These are phyloP conservation scores for Pangasius sanitwongsei DNA, from an alignment of 2,797 vertebrate species.

Conservation along the genomic window DNA sequence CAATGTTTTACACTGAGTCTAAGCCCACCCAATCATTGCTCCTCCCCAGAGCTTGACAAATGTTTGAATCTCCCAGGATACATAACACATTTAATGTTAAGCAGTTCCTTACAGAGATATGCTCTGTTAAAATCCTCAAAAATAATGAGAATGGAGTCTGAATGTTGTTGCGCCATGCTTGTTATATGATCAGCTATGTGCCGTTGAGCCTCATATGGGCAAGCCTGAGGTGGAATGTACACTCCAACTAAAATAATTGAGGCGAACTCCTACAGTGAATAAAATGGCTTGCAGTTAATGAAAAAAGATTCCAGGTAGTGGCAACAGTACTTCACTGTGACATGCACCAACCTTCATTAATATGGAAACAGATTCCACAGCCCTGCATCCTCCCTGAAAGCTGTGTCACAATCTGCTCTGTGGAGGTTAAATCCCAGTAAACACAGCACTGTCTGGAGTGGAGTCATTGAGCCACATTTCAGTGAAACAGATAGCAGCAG, in stretches of 20 bases:
- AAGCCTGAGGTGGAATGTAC: slow-evolving; percentile 1
- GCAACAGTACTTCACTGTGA: not conserved
- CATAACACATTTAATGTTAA: too few relatives aligned
- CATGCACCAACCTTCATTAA: not conserved
- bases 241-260: not conserved
- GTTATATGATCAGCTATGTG: not conserved
- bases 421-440: slow-evolving; percentile 12
- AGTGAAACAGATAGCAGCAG: not conserved
- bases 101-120: not conserved
- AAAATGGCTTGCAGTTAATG: slow-evolving; percentile 1
- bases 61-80: too few relatives aligned
- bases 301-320: slow-evolving; percentile 5
- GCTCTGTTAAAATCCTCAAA: not conserved
- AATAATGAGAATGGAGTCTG: not conserved
- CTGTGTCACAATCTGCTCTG: slow-evolving; percentile 4
- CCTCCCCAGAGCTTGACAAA: too few relatives aligned
- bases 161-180: not conserved
- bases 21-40: not conserved
- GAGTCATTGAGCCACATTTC: not conserved
- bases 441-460: not conserved
- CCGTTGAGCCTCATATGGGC: not conserved
- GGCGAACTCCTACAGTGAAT: not conserved
- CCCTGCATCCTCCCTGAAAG: not conserved
- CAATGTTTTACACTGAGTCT: too few relatives aligned
- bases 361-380: not conserved